phyloP scores from a whole-genome alignment of 2,888 invertebrate species.

The Coremacera marginata region DNA sequence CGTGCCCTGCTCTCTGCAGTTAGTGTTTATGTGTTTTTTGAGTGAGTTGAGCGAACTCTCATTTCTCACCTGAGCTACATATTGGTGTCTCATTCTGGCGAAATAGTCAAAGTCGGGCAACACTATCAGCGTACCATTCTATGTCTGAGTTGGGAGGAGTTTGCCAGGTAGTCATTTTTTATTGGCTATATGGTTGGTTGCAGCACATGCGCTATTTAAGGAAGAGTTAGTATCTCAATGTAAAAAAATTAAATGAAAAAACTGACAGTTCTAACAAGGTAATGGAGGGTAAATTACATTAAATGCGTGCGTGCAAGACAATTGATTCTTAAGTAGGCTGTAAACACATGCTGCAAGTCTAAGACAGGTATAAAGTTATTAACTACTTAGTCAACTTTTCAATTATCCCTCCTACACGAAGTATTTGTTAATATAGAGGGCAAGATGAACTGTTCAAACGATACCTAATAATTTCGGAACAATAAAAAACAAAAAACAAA shows the following conservation, averaged over 20 bases:
- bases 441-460: not conserved
- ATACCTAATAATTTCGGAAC: not conserved
- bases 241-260: conserved; percentile 8
- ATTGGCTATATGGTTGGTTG: conserved; percentile 16
- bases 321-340: conserved; percentile 24
- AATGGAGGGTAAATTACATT: conserved; percentile 38
- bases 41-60: not conserved
- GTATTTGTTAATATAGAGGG: not conserved
- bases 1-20: conserved; percentile 12
- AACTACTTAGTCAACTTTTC: not conserved
- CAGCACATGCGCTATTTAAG: conserved; percentile 10
- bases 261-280: conserved; percentile 38
- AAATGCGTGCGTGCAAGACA: conserved; percentile 36
- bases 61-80: not conserved
- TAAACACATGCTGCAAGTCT: conserved; percentile 24
- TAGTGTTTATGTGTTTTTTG: conserved; percentile 20
- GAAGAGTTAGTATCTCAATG: not conserved
- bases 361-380: conserved; percentile 4
- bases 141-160: conserved; percentile 17
- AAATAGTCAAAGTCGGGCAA: not conserved
- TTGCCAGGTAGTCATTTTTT: conserved; percentile 24
- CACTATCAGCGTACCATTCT: not conserved
- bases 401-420: not conserved
- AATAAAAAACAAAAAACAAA: too few relatives aligned
- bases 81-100: conserved; percentile 18